Base-by-base conservation (phyloP, 35 echinoderm and acorn worm species). In the Acanthaster planci region DNA sequence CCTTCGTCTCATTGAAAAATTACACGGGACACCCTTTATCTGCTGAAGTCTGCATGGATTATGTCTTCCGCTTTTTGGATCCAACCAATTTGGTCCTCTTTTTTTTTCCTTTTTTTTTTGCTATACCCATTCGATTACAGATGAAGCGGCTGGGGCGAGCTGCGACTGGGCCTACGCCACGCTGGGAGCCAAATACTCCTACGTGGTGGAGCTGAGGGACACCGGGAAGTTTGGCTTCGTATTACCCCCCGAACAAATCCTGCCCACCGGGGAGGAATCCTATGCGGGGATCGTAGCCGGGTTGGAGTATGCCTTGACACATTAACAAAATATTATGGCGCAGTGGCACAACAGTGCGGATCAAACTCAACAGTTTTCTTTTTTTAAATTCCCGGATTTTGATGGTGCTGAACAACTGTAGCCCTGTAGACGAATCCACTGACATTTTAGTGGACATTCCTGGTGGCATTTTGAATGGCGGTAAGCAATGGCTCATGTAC, bases 151-250 rank as follows among this genome's bases (percentile, higher is more conserved):
- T 12, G 94, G 94, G 1, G 60, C 82, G 0, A 92, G 90, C 39
- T 80, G 86, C 29, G 94, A 97, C 38, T 97, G 84, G 72, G 90
- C 81, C 10, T 97, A 86, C 52, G 89, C 76, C 8, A 80, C 81
- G 31, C 82, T 90, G 21, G 57, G 58, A 1, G 91, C 94, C 34
- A 87, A 57, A 22, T 97, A 93, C 51, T 90, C 83, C 0, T 97
- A 93, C 76, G 87, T 90, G 2, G 88, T 93, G 14, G 94, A 93
- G 80, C 77, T 93, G 18, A 82, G 91, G 23, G 91, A 97, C 52
- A 90, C 1, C 8, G 94, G 94, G 18, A 59, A 47, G 6, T 77
- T 90, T 37, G 94, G 94, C 0, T 97, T 97, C 80, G 37, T 97
- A 1, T 80, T 97, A 1, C 94, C 94, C 6, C 84, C 76, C 31